Evolutionary conservation across 2,888 invertebrate species (phyloP).

Genomic region (Polydesmus complanatus): DNA sequence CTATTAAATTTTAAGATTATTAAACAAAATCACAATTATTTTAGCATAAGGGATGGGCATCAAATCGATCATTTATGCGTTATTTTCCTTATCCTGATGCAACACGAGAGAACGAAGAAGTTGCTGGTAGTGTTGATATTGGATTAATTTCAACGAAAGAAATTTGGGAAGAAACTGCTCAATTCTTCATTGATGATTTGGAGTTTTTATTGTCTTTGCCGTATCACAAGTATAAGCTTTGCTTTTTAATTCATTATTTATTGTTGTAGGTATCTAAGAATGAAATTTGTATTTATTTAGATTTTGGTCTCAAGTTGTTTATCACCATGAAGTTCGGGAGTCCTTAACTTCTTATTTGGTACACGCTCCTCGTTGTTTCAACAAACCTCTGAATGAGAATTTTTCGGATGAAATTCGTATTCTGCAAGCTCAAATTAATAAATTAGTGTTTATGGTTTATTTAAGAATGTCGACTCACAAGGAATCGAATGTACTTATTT

Average conservation of each 20-base stretch:
- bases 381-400: constrained; percentile 27
- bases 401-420: constrained; percentile 45
- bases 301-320: constrained; percentile 42
- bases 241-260: not conserved
- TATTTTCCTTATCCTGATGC: not conserved
- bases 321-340: constrained; percentile 48
- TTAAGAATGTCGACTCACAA: constrained; percentile 63
- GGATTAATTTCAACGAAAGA: constrained; percentile 32
- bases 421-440: constrained; percentile 37
- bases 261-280: not conserved
- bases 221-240: not conserved
- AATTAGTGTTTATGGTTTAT: constrained; percentile 51
- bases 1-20: not conserved
- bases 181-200: constrained; percentile 48
- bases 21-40: not conserved
- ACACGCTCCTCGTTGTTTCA: constrained; percentile 48
- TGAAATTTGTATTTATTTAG: constrained; percentile 16
- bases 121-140: not conserved
- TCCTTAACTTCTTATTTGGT: constrained; percentile 56
- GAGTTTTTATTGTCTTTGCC: constrained; percentile 48
- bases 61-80: not conserved
- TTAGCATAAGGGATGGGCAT: not conserved
- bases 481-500: constrained; percentile 49
- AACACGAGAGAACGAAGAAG: not conserved
- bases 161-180: constrained; percentile 50